Base-by-base conservation (phyloP, 53 echinoderm and acorn worm species). In the Hippasteria phrygiana region DNA sequence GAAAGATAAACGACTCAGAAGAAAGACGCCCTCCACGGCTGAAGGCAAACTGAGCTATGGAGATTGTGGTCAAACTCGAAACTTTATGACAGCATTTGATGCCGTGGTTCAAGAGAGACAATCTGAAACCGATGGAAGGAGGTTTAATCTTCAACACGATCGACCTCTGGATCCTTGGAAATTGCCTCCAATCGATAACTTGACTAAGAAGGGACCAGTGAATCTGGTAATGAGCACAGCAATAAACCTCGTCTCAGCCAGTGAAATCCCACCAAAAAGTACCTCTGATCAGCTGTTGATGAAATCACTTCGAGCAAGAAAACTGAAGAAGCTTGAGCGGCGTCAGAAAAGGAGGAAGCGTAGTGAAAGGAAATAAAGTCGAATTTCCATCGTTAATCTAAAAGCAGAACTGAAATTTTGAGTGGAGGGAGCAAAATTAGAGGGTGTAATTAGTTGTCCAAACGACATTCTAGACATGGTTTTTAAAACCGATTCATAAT, bases 161-260 rank as follows among this genome's bases (percentile, higher is more conserved):
- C 43, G 81, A 4, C 64, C 41, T 5, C 81, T 81, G 65, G 81
- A 81, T 9, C 66, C 81, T 0, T 81, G 81, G 81, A 81, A 62
- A 46, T 32, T 81, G 17, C 81, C 81, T 41, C 81, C 81, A 2
- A 81, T 81, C 16, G 81, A 62, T 13, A 45, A 65, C 65, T 18
- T 81, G 64, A 43, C 81, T 0, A 63, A 40, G 41, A 81, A 39
- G 46, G 81, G 81, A 16, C 81, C 81, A 13, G 64, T 81, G 0
- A 81, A 81, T 65, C 64, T 81, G 26, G 64, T 81, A 29, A 26
- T 17, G 28, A 81, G 41, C 18, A 40, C 81, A 35, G 64, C 64
- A 9, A 45, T 65, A 24, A 42, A 63, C 66, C 63, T 42, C 12
- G 63, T 27, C 10, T 2, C 20, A 13, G 41, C 55, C 42, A 41